phyloP scores from a whole-genome alignment of 2,113 vertebrate genomes.

The Pardalotus punctatus region DNA sequence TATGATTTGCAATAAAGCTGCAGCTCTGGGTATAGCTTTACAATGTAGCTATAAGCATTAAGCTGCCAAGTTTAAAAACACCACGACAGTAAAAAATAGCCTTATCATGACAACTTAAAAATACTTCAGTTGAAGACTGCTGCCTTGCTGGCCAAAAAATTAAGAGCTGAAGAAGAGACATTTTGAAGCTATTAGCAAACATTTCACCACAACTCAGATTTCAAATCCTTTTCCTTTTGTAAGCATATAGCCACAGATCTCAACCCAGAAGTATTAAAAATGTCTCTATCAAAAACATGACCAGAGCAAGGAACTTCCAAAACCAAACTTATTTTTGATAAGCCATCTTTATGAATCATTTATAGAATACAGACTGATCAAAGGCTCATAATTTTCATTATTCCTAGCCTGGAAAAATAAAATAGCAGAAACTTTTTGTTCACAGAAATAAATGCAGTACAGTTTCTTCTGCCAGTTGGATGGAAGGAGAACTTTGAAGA shows the following conservation, averaged over 20 bases:
- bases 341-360: not conserved
- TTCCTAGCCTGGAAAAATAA: not conserved
- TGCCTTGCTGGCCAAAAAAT: not conserved
- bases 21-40: not conserved
- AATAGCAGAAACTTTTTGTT: not conserved
- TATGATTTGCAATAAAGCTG: not conserved
- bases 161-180: not conserved
- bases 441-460: not conserved
- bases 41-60: not conserved
- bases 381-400: not conserved
- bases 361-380: not conserved
- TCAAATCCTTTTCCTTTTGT: not conserved
- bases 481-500: not conserved
- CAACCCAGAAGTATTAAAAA: not conserved
- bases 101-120: not conserved
- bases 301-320: not conserved
- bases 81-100: not conserved
- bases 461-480: not conserved
- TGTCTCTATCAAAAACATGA: not conserved
- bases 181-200: not conserved
- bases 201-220: not conserved
- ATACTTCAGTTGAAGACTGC: not conserved
- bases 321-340: fast-evolving
- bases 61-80: not conserved
- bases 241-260: not conserved